Conservation (phyloP, 1,140 invertebrate species). For the Delia radicum region DNA sequence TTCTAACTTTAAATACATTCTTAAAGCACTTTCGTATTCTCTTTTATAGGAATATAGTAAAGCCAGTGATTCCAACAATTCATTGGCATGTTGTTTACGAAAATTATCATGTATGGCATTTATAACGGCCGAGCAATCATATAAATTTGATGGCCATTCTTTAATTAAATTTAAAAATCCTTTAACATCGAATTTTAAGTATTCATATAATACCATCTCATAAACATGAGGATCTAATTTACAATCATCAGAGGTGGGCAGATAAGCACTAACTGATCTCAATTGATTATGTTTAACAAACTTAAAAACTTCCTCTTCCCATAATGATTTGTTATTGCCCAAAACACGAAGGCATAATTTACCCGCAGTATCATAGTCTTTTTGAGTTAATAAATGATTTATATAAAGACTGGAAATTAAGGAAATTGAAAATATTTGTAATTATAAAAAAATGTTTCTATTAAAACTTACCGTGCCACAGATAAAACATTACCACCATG, state of each 20-base stretch:
- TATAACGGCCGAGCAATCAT: conserved; percentile 83
- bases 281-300: conserved; percentile 85
- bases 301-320: conserved; percentile 93
- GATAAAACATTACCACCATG: conserved; percentile 55
- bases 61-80: conserved; percentile 84
- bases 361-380: conserved; percentile 81
- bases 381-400: conserved; percentile 74
- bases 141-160: conserved; percentile 83
- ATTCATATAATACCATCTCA: conserved; percentile 94
- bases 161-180: conserved; percentile 87
- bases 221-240: conserved; percentile 84
- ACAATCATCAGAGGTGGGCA: conserved; percentile 69
- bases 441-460: neutral
- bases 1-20: conserved; percentile 85
- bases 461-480: conserved; percentile 37
- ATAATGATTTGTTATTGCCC: conserved; percentile 81
- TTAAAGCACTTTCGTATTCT: conserved; percentile 90
- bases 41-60: conserved; percentile 88
- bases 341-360: conserved; percentile 78
- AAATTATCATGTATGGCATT: conserved; percentile 80
- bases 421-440: neutral
- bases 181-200: conserved; percentile 77
- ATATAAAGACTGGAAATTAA: conserved; percentile 70
- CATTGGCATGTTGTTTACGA: conserved; percentile 69
- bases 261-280: conserved; percentile 79